Conservation (phyloP, 2,797 vertebrate genomes). For the Sphenodon punctatus region DNA sequence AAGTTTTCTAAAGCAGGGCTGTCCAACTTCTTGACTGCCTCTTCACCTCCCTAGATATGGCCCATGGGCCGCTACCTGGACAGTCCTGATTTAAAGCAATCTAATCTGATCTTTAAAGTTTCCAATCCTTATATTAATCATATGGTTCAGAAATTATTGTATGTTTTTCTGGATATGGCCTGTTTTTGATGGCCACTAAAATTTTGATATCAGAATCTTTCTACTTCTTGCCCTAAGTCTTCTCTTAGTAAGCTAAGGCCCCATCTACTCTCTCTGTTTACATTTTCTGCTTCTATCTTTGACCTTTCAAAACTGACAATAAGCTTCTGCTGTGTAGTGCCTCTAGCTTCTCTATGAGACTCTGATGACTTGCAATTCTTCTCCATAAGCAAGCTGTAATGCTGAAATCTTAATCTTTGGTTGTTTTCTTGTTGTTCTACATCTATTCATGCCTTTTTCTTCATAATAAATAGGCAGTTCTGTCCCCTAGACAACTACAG, state of each 20-base stretch:
- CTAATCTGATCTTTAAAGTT: neutral
- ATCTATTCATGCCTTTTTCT: neutral
- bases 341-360: neutral
- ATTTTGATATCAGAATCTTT: too few species aligned
- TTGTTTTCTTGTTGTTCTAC: neutral
- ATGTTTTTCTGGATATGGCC: too few species aligned
- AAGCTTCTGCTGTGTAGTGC: neutral
- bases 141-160: too few species aligned
- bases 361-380: neutral
- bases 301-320: neutral
- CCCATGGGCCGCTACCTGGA: too few species aligned
- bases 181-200: too few species aligned
- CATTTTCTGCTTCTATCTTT: neutral
- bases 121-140: neutral
- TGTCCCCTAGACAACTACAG: neutral
- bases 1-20: too few species aligned
- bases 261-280: neutral
- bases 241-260: neutral
- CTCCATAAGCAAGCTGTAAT: neutral
- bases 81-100: neutral
- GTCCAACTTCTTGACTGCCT: too few species aligned
- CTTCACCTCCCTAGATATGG: too few species aligned
- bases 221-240: too few species aligned
- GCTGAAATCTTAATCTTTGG: neutral
- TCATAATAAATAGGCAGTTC: neutral